Percentiles rank a stretch among this genome's conserved stretches.
phyloP scores from a whole-genome alignment of 2,113 vertebrate species.

The Gavia stellata region DNA sequence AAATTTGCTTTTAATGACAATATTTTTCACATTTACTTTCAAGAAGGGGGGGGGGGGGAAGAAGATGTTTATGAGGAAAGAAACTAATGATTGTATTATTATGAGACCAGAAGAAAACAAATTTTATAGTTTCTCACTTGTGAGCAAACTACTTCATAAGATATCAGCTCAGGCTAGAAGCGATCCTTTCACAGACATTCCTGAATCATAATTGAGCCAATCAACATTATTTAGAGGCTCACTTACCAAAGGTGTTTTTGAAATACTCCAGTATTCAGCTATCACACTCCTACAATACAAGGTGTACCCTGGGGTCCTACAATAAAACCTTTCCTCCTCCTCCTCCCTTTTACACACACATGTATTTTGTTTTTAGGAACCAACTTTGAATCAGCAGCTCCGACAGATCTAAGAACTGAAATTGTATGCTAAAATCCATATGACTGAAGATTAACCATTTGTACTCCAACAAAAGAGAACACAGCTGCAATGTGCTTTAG shows the following conservation, averaged over 20 bases:
- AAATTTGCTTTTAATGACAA: constrained; percentile 43
- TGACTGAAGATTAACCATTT: constrained; percentile 28
- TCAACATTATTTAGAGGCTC: constrained; percentile 33
- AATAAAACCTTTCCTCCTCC: constrained; percentile 14
- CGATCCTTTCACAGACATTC: background rate
- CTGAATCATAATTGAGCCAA: constrained; percentile 7
- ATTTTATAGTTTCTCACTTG: constrained; percentile 31
- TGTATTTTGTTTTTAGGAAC: constrained; percentile 4
- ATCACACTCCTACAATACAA: constrained; percentile 33
- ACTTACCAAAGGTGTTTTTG: constrained; percentile 53
- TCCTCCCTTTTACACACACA: background rate
- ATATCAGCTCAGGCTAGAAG: background rate
- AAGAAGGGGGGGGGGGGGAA: background rate
- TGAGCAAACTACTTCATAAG: constrained; percentile 30
- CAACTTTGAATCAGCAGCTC: background rate
- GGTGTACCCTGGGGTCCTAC: background rate
- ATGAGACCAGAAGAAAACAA: constrained; percentile 26
- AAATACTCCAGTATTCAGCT: constrained; percentile 51
- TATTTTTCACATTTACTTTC: constrained; percentile 19
- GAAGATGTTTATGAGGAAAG: constrained; percentile 39
- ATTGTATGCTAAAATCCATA: background rate
- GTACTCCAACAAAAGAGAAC: background rate
- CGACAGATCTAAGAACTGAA: constrained; percentile 8
- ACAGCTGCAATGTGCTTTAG: background rate
- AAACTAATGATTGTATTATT: constrained; percentile 18